Base-by-base conservation (phyloP, 2,113 vertebrate genomes). In the Candoia aspera region DNA sequence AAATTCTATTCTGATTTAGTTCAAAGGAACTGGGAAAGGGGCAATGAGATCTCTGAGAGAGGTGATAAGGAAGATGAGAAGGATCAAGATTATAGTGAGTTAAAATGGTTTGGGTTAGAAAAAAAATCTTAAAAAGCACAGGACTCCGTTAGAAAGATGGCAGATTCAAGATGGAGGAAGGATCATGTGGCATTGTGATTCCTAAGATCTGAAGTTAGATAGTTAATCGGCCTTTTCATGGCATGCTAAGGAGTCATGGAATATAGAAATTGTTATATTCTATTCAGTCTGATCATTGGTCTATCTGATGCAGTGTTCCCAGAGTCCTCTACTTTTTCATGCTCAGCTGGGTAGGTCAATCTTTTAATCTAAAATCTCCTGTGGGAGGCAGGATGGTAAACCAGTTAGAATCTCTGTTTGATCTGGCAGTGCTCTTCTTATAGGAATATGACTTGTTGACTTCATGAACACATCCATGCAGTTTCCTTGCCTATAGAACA, bases 81-180 rank as follows among this genome's bases (percentile, higher is more conserved):
- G 91, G 33, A 84, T 91, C 68, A 84, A 42, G 86, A 54, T 91
- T 29, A 91, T 53, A 85, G 85, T 24, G 57, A 87, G 90, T 55
- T 53, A 17, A 62, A 60, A 2, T 53, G 9, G n/a, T 54, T 19
- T 13, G 33, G 84, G 29, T 5, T 13, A 29, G 42, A 79, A 60
- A 33, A 62, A 84, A 84, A 60, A 84, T n/a, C n/a, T n/a, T n/a
- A n/a, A 37, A n/a, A 29, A 83, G 55, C 23, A 11, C 4, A 4
- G 33, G 15, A 23, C 11, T 19, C 42, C n/a, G 53, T 21, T 49
- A n/a, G 79, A 64, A 53, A 37, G 8, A 54, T 23, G 1, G 90
- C 0, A 0, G n/a, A 73, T 33, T 33, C 64, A 24, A 11, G 12
- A 17, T 42, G 54, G 55, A 90, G 6, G 2, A 59, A 12, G 4